Percentiles rank a stretch among this genome's conserved stretches.
phyloP scores from a whole-genome alignment of 2,113 vertebrate species.

The Eidolon helvum region DNA sequence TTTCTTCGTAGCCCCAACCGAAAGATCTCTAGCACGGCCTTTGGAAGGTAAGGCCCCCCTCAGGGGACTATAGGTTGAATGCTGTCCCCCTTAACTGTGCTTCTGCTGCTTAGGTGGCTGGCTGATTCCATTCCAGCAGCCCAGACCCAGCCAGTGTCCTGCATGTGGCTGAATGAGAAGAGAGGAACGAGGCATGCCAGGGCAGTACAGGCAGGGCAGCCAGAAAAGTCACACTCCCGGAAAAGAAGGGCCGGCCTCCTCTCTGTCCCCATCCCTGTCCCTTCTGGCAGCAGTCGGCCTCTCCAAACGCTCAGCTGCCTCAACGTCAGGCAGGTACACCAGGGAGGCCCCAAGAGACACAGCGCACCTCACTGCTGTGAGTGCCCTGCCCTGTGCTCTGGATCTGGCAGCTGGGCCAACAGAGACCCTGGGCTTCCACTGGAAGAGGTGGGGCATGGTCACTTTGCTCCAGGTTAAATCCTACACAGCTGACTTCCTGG shows the following conservation, averaged over 20 bases:
- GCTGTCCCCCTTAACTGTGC: not conserved
- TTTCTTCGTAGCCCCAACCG: conserved; percentile 89
- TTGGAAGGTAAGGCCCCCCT: conserved; percentile 90
- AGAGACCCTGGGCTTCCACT: not conserved
- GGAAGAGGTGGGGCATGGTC: not conserved
- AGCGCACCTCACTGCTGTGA: fast-evolving
- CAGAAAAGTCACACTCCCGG: no score
- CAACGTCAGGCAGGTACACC: not conserved
- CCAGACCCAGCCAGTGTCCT: not conserved
- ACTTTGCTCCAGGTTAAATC: not conserved
- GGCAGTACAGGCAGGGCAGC: not conserved
- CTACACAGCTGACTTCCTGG: not conserved
- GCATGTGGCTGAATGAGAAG: fast-evolving
- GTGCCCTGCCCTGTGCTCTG: not conserved
- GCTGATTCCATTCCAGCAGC: not conserved
- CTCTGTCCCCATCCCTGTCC: not conserved
- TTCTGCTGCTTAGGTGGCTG: not conserved
- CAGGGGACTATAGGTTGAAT: not conserved
- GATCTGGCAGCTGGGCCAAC: not conserved
- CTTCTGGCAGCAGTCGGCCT: not conserved
- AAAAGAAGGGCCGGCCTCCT: not conserved
- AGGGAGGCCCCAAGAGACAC: not conserved
- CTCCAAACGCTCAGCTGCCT: not conserved
- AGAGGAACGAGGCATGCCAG: not conserved
- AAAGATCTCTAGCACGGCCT: conserved; percentile 97